A percentile compares a stretch with the other conserved stretches of the same genome.
Evolutionary conservation across 2,888 invertebrate genomes (phyloP).

Genomic region (Melinaea menophilus): DNA sequence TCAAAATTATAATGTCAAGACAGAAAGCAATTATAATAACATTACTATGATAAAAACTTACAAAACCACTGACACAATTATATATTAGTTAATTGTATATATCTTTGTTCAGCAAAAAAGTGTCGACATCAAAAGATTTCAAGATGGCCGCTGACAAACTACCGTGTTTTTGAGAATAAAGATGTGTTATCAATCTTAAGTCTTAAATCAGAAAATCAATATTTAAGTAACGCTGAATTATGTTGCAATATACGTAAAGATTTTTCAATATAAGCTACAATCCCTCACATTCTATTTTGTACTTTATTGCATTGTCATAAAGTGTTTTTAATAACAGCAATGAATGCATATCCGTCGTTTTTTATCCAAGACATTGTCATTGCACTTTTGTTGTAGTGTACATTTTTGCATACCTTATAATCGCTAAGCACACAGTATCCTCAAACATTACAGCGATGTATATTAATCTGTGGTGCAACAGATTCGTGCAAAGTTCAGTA

Average conservation of each 20-base stretch:
- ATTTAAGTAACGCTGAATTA: conserved; percentile 30
- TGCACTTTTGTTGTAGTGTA: conserved; percentile 28
- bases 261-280: background rate
- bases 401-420: conserved; percentile 29
- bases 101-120: background rate
- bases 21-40: too few relatives aligned
- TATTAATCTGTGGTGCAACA: conserved; percentile 22
- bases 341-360: background rate
- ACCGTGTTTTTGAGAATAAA: conserved; percentile 38
- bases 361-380: background rate
- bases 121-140: background rate
- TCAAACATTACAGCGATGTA: conserved; percentile 24
- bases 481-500: conserved; percentile 17
- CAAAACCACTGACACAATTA: too few relatives aligned
- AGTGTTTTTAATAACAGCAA: background rate
- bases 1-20: too few relatives aligned
- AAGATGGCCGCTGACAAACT: conserved; percentile 5
- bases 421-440: conserved; percentile 19
- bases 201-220: conserved; percentile 53
- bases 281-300: background rate
- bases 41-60: too few relatives aligned
- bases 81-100: background rate
- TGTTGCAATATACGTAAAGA: conserved; percentile 3
- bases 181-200: conserved; percentile 50
- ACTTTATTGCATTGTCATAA: background rate